A percentile compares a stretch with the other conserved stretches of the same genome.
Conservation (phyloP, 2,888 invertebrate genomes). For the Eremobia ochroleuca region DNA sequence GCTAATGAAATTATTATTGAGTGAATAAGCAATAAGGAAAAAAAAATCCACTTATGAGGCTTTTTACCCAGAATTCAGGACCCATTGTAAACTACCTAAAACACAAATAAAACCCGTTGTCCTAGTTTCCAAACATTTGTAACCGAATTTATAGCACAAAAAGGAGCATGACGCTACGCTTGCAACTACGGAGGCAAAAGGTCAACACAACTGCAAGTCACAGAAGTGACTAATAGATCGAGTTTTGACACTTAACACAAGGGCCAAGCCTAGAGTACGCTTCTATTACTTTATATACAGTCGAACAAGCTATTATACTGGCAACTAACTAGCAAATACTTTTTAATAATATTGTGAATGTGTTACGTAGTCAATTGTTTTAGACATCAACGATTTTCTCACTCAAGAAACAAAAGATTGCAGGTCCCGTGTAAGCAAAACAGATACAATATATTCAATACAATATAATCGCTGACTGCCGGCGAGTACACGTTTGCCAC, state of each 20-base stretch:
- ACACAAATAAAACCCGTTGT: conserved; percentile 9
- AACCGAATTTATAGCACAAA: conserved; percentile 45
- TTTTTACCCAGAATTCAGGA: background rate
- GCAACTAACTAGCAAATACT: background rate
- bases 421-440: background rate
- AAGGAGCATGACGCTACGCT: conserved; percentile 50
- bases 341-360: background rate
- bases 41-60: background rate
- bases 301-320: background rate
- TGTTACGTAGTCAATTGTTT: background rate
- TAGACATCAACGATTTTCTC: background rate
- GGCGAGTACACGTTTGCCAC: background rate
- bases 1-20: background rate
- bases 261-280: conserved; percentile 24
- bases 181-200: conserved; percentile 57
- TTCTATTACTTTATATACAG: conserved; percentile 29
- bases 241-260: conserved; percentile 69
- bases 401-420: background rate
- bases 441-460: background rate
- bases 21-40: background rate
- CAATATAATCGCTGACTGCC: background rate
- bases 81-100: conserved; percentile 11
- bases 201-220: conserved; percentile 67
- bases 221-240: conserved; percentile 67
- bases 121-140: conserved; percentile 33